Evolutionary conservation across 2,113 vertebrate genomes (phyloP).

Genomic region (Cisticola juncidis): DNA sequence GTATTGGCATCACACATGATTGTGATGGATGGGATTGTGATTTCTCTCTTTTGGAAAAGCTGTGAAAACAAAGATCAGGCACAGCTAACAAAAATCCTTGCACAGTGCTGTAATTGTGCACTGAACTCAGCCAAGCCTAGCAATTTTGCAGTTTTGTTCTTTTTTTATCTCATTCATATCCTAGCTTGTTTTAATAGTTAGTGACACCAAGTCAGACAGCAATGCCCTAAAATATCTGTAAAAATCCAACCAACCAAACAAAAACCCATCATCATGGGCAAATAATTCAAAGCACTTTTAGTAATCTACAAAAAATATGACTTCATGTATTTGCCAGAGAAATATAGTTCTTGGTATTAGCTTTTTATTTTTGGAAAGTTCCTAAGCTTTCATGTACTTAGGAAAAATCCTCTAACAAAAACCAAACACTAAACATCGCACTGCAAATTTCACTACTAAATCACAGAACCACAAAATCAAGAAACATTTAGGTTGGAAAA

Average conservation of each 20-base stretch:
- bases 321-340: neutral
- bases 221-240: neutral
- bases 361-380: neutral
- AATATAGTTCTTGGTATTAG: neutral
- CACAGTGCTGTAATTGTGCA: too few relatives aligned
- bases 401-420: neutral
- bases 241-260: neutral
- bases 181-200: neutral
- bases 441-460: neutral
- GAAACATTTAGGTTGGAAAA: neutral
- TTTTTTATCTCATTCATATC: neutral
- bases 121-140: neutral
- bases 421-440: neutral
- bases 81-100: neutral
- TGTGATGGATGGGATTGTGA: neutral
- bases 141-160: neutral
- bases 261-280: neutral
- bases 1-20: neutral
- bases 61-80: neutral
- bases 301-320: neutral
- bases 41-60: neutral
- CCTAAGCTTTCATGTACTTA: neutral
- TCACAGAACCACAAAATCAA: neutral
- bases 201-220: neutral
- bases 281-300: neutral